These are phyloP conservation scores for Hozukius guyotensis DNA, from an alignment of 2,797 vertebrate species.

Conservation along the genomic window DNA sequence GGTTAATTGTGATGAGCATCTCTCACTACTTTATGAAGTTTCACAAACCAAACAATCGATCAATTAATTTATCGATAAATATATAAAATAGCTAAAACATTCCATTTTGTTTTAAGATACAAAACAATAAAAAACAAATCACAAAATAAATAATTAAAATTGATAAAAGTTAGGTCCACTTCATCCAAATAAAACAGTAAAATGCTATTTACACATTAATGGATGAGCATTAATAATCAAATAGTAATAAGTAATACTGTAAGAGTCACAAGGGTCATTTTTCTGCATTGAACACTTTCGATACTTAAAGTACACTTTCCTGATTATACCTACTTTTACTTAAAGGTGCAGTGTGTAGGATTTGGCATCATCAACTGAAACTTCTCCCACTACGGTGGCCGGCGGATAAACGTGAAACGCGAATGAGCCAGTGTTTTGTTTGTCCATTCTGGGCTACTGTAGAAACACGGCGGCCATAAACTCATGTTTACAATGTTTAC, in stretches of 20 bases:
- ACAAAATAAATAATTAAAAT: not conserved
- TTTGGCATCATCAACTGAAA: too few relatives aligned
- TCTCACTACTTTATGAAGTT: not conserved
- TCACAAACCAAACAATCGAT: not conserved
- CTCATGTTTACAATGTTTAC: fast-evolving
- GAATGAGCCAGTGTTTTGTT: too few relatives aligned
- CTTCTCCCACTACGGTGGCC: too few relatives aligned
- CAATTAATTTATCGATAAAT: not conserved
- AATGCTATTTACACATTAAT: not conserved
- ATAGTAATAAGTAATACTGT: not conserved
- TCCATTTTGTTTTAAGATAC: not conserved
- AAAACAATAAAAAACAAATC: not conserved
- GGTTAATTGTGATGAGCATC: not conserved
- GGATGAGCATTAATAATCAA: not conserved
- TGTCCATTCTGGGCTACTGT: too few relatives aligned
- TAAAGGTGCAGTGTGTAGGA: too few relatives aligned
- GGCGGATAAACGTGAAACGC: too few relatives aligned
- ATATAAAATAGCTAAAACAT: not conserved
- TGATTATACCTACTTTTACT: not conserved
- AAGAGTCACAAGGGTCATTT: not conserved
- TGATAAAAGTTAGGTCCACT: not conserved
- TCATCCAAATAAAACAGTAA: not conserved
- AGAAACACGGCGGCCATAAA: too few relatives aligned
- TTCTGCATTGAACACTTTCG: too few relatives aligned
- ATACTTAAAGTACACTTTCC: too few relatives aligned